Evolutionary conservation across 2,113 vertebrate species (phyloP), one percentile per base, ranked within the genome.

Genomic region (Phyllopteryx taeniolatus): DNA sequence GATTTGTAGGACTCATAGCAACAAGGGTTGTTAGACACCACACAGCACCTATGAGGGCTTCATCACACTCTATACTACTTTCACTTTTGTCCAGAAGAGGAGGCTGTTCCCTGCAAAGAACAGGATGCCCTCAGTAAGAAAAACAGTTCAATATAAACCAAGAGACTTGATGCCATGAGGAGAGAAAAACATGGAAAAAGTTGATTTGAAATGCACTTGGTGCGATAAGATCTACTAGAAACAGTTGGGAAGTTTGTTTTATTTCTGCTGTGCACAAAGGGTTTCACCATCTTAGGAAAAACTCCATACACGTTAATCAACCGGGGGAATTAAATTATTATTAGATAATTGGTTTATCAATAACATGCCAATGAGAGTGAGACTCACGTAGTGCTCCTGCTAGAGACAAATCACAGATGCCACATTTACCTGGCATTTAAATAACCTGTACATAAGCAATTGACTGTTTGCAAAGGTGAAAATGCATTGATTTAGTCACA

Each of bases 31-130:
- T 70, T 68, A 67, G 70, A 78, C 82, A 74, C 74, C 74, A 74
- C 80, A 79, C 74, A 31, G n/a, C 43, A 69, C 39, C 61, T 71
- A 0, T 12, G 39, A 0, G 13, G 51, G 42, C 65, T 65, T 60
- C 62, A 67, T 27, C 7, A 63, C 47, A 42, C 42, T 14, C 15
- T 68, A 42, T 85, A 83, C 67, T 71, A 47, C 54, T 70, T 84
- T 83, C 82, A 63, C 51, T 19, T 85, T 85, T 83, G 85, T 79
- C 90, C 90, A 91, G 90, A 85, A 90, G 90, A 91, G 87, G 90
- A 63, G 86, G 90, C 88, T 91, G 90, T 84, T 90, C 82, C 83
- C 82, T 90, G 82, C 51, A 74, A 79, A 80, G 56, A 78, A 61
- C 68, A 79, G 67, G 54, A 81, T 68, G 43, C 4, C 20, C 9